Conservation (phyloP, 2,797 vertebrate genomes). For the Phylloscopus collybita region DNA sequence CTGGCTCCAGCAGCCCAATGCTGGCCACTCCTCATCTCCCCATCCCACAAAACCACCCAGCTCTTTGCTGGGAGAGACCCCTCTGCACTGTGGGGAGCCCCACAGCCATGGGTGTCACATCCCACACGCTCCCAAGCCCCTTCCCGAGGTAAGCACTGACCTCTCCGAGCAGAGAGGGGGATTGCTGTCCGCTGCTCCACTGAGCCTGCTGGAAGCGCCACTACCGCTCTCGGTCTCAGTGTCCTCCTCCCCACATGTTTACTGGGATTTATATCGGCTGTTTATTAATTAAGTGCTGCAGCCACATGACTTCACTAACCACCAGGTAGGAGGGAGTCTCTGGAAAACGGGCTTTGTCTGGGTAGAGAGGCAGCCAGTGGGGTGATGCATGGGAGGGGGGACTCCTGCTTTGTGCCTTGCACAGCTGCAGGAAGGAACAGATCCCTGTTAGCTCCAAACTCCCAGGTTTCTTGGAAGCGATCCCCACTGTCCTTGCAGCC, state of each 20-base stretch:
- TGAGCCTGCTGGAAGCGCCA: neutral
- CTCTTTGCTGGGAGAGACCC: neutral
- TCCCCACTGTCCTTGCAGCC: neutral
- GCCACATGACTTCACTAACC: conserved; percentile 59
- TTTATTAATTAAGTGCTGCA: conserved; percentile 56
- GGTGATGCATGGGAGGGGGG: neutral
- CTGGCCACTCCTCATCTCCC: neutral
- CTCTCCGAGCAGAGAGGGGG: neutral
- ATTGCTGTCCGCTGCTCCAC: neutral
- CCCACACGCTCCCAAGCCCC: neutral
- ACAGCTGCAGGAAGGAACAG: neutral
- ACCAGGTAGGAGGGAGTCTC: conserved; percentile 51
- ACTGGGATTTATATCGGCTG: conserved; percentile 40
- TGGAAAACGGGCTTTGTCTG: neutral
- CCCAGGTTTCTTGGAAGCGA: neutral
- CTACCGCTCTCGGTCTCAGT: neutral
- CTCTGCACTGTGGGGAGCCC: fast-evolving
- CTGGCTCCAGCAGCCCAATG: neutral
- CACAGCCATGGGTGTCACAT: fast-evolving
- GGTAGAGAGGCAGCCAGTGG: neutral
- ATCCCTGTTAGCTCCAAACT: neutral
- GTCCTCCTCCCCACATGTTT: conserved; percentile 16
- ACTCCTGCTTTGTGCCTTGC: neutral
- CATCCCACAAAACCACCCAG: neutral
- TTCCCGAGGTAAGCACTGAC: neutral